These are phyloP conservation scores for Strigamia transsilvanica DNA, from an alignment of 2,888 invertebrate genomes.

Conservation along the genomic window DNA sequence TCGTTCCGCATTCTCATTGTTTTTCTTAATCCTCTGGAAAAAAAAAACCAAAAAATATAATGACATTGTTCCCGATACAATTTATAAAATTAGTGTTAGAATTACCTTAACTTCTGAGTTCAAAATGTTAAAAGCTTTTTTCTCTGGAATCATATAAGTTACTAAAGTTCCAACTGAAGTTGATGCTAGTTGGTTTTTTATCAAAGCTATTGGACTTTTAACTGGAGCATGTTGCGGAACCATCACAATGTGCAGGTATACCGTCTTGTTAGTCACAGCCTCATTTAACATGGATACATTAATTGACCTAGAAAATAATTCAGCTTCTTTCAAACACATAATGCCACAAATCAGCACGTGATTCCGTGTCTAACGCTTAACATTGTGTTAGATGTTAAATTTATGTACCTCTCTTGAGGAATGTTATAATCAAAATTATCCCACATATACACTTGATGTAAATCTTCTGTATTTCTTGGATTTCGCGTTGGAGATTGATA, in stretches of 20 bases:
- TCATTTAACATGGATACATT: not conserved
- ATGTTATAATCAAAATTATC: not conserved
- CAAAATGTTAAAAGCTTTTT: conserved; percentile 1
- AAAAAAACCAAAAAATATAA: not conserved
- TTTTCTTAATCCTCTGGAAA: not conserved
- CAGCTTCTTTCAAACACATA: too few relatives aligned
- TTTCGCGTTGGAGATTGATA: conserved; percentile 23
- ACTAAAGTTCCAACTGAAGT: not conserved
- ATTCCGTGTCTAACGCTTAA: too few relatives aligned
- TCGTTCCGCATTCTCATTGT: conserved; percentile 58
- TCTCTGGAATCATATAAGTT: not conserved
- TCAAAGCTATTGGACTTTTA: not conserved
- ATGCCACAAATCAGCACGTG: too few relatives aligned
- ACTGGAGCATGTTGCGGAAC: not conserved
- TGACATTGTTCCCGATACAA: not conserved
- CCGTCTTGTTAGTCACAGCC: conserved; percentile 7
- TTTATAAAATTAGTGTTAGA: not conserved
- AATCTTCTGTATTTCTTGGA: not conserved
- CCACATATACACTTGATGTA: not conserved
- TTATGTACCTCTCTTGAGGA: not conserved
- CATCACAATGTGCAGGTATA: conserved; percentile 12
- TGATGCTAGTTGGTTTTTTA: not conserved
- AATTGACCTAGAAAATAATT: not conserved
- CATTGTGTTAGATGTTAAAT: not conserved
- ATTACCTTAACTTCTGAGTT: not conserved